Percentiles rank a stretch among this genome's conserved stretches.
These are phyloP conservation scores for Papilio polyxenes DNA, from an alignment of 1,140 invertebrate genomes.

Conservation along the genomic window DNA sequence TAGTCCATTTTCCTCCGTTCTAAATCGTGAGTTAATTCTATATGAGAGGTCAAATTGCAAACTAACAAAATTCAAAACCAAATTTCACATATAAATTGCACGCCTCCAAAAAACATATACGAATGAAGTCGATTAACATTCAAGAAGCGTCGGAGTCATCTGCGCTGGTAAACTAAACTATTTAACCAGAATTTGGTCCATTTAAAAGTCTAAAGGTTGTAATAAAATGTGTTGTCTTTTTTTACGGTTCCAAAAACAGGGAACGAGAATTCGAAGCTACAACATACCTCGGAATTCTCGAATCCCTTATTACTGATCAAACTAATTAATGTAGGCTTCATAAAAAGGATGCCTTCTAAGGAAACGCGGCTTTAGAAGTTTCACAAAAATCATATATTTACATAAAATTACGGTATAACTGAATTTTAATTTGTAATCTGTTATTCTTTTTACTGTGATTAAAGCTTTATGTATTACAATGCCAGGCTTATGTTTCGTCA, in stretches of 20 bases:
- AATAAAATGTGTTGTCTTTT: slow-evolving; percentile 15
- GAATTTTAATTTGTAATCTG: neutral
- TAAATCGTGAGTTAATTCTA: neutral
- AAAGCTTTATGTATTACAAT: neutral
- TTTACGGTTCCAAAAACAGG: neutral
- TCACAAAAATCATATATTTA: slow-evolving; percentile 3
- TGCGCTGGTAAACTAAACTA: slow-evolving; percentile 12
- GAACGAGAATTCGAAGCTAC: slow-evolving; percentile 14
- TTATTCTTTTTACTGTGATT: neutral
- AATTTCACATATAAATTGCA: neutral
- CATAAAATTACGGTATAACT: neutral
- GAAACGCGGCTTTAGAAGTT: neutral
- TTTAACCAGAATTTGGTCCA: slow-evolving; percentile 12
- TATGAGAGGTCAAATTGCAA: neutral
- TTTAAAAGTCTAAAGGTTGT: slow-evolving; percentile 32
- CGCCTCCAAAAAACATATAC: neutral
- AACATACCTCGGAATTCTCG: slow-evolving; percentile 7
- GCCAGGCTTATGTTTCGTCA: neutral
- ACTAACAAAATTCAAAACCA: neutral
- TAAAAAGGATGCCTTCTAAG: slow-evolving; percentile 17
- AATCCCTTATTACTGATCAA: slow-evolving; percentile 22
- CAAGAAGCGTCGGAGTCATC: slow-evolving; percentile 16
- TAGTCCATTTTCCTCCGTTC: neutral
- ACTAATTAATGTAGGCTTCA: slow-evolving; percentile 27
- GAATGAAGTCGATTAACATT: slow-evolving; percentile 17